Base-by-base conservation (phyloP, 2,113 vertebrate genomes). In the Coptodon rendalli region DNA sequence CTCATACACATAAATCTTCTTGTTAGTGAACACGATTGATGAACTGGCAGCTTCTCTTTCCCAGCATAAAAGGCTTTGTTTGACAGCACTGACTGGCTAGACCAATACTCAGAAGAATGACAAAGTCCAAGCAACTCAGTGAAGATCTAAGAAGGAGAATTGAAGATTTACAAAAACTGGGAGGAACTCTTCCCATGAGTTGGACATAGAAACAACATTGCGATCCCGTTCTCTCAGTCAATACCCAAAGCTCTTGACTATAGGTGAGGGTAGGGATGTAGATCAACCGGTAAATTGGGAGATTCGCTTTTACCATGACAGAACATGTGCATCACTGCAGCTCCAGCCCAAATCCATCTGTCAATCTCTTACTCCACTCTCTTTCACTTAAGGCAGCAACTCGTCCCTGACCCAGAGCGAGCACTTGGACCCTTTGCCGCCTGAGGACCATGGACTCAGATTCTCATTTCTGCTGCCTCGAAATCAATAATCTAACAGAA, bases 1-100 rank as follows among this genome's bases (percentile, higher is more conserved):
- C 36, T 63, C 17, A 63, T 63, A 63, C 4, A 63, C 59, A 63
- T 63, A 63, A 36, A 63, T 17, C 14, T 31, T 63, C 59, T 36
- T 36, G 59, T 63, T n/a, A 0, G 16, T 36, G 31, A 9, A 7
- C 2, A 1, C 14, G 14, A 61, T 1, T 31, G 57, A 2, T 9
- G 56, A 59, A 59, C 56, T 31, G 2, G 56, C 56, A 59, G 27
- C 16, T 59, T 59, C 27, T 59, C 14, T 59, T 31, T 61, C 14
- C 7, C 27, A 61, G 5, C 57, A 61, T 9, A 61, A 61, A 61
- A 61, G 57, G 57, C 57, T 61, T 57, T 57, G 57, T 31, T 59
- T 59, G 27, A 59, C 27, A 8, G 8, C 27, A 59, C 57, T 59
- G 14, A 59, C 27, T 31, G 14, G 27, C 27, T 17, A 59, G 27